Base-by-base conservation (phyloP, 1,140 invertebrate species). In the Popillia japonica region DNA sequence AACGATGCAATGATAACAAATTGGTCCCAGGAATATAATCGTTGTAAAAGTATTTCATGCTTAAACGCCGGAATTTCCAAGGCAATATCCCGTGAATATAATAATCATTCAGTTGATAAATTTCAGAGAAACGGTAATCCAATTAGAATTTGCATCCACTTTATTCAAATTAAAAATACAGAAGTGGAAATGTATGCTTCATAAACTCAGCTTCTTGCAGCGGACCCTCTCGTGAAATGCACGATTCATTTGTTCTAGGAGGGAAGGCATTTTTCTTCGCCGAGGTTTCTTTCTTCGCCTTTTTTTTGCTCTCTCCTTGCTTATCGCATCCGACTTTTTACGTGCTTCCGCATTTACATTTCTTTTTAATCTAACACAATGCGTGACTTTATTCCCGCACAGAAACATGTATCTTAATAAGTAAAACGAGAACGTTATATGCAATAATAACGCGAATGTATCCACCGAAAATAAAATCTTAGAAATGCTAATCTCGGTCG, bases 361-460 rank as follows among this genome's bases (percentile, higher is more conserved):
- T 68, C 61, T 68, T 68, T 68, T 68, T 68, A 68, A 68, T 68
- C 61, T 68, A 68, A 22, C 27, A 68, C 61, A 68, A 68, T 34
- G 61, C 61, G 61, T 20, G 11, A 68, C 61, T 68, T 68, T 68
- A 68, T 68, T 68, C 22, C 61, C 20, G 27, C 61, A 68, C 20
- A 17, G 61, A 34, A 68, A 68, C 61, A 68, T 68, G 61, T 68
- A 68, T 68, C 61, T 68, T 34, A 68, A 68, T 68, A 68, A 68
- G 22, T 27, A 27, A 22, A 23, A 22, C 22, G 61, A 27, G 22
- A 7, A 3, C 61, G 61, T 23, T 68, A 22, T 68, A 34, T 34
- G 61, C 22, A 27, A 34, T 68, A 68, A 68, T 68, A 68, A 22
- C 61, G 22, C 22, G 10, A 9, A 14, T 27, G 61, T 22, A 68